Evolutionary conservation across 2,113 vertebrate genomes (phyloP).

Genomic region (Protobothrops flavoviridis): DNA sequence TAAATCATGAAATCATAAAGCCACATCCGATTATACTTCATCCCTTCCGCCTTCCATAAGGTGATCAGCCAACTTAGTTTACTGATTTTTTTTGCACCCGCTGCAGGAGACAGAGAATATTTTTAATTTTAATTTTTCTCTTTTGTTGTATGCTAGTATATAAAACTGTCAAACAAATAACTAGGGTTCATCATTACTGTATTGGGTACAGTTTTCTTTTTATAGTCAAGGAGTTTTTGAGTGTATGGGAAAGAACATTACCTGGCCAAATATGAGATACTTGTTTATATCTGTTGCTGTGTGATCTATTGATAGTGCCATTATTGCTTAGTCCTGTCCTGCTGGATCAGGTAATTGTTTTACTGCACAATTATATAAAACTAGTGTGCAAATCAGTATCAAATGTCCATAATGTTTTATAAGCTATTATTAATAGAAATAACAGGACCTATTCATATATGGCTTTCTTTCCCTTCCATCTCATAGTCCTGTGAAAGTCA

Average conservation of each 20-base stretch:
- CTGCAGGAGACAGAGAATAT: neutral
- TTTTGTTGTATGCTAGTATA: neutral
- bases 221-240: neutral
- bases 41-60: neutral
- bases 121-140: neutral
- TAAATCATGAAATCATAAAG: neutral
- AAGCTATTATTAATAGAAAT: neutral
- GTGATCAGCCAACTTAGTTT: neutral
- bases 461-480: slow-evolving; percentile 30
- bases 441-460: neutral
- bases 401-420: slow-evolving; percentile 8
- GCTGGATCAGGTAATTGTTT: neutral
- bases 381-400: neutral
- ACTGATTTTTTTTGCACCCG: neutral
- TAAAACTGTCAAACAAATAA: neutral
- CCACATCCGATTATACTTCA: neutral
- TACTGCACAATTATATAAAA: neutral
- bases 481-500: slow-evolving; percentile 56
- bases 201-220: neutral
- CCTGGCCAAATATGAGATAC: no score
- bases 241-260: neutral
- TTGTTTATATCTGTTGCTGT: neutral
- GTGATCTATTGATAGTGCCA: neutral
- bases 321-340: neutral
- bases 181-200: neutral